Conservation (phyloP, 2,113 vertebrate genomes). For the Charina bottae region DNA sequence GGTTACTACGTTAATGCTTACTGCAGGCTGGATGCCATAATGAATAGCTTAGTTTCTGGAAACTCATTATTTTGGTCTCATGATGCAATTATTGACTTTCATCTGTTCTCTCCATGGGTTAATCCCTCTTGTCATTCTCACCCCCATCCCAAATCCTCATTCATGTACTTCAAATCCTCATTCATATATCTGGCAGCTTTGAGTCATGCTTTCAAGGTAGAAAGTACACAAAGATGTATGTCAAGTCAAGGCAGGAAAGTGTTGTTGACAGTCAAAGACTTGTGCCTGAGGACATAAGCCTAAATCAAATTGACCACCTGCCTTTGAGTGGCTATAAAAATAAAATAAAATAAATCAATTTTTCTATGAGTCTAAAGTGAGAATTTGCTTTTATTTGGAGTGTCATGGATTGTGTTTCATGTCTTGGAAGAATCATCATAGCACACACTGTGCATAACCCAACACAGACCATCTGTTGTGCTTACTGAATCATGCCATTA, state of each 20-base stretch:
- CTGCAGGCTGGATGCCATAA: conserved; percentile 3
- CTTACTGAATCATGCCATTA: neutral
- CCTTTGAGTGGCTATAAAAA: conserved; percentile 5
- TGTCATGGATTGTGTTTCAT: conserved; percentile 38
- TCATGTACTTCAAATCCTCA: conserved; percentile 16
- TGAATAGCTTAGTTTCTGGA: conserved; percentile 42
- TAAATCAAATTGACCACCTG: conserved; percentile 33
- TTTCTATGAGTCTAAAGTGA: conserved; percentile 23
- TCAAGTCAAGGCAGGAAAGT: conserved; percentile 37
- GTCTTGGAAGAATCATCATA: conserved; percentile 32
- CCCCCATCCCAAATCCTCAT: conserved; percentile 30
- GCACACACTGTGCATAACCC: neutral
- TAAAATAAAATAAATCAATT: neutral
- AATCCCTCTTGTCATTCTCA: conserved; percentile 53
- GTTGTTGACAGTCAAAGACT: conserved; percentile 9
- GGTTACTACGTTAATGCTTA: conserved; percentile 2
- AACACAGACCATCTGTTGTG: neutral
- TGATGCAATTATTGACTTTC: conserved; percentile 45
- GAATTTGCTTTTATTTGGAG: conserved; percentile 17
- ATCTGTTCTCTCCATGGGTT: conserved; percentile 40
- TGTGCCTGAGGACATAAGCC: conserved; percentile 28
- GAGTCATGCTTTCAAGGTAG: conserved; percentile 31
- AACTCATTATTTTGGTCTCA: conserved; percentile 52
- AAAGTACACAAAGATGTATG: neutral
- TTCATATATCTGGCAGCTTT: conserved; percentile 5